Evolutionary conservation across 2,113 vertebrate genomes (phyloP), one percentile per base, ranked within the genome.

Genomic region (Columbina picui): DNA sequence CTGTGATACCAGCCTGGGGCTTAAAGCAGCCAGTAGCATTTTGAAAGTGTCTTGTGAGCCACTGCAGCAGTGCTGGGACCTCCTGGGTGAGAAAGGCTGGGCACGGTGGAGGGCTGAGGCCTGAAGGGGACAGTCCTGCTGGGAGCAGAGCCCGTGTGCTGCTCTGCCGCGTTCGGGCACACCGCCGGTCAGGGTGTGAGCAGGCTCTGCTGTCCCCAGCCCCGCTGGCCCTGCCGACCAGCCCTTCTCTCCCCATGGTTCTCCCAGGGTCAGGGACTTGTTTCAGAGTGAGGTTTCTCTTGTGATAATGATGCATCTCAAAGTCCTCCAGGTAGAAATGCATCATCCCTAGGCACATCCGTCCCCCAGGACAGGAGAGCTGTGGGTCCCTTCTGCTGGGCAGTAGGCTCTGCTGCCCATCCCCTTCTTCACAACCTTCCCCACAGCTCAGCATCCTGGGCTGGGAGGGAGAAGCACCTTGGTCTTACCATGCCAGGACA

Each of bases 161-260:
- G 68, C 4, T 64, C 14, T 60, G 32, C 61, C 73, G 69, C 21
- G 5, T 65, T 65, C 1, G 2, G 41, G 39, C 47, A 16, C 2
- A 1, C 26, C 12, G 1, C 34, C 1, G 3, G 32, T 67, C 41
- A 23, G 52, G 38, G 38, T 34, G 5, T 7, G 17, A 12, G 41
- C 4, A 36, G 25, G 21, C 41, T 87, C 25, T 93, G 64, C 45
- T 1, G 0, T 57, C 14, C 43, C 47, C 69, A 60, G 20, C 45
- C 10, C n/a, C 1, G 1, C 69, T 67, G 27, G 43, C 70, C 1
- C 0, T 49, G 47, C 1, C 0, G n/a, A 36, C 30, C 2, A 3
- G 6, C 49, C 32, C 10, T 63, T 45, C 8, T 67, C 39, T 15
- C 70, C 25, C 7, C 0, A 1, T 67, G 12, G 13, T 74, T 59